A percentile compares a stretch with the other conserved stretches of the same genome.
Evolutionary conservation across 2,113 vertebrate species (phyloP).

Genomic region (Amphiprion ocellaris): DNA sequence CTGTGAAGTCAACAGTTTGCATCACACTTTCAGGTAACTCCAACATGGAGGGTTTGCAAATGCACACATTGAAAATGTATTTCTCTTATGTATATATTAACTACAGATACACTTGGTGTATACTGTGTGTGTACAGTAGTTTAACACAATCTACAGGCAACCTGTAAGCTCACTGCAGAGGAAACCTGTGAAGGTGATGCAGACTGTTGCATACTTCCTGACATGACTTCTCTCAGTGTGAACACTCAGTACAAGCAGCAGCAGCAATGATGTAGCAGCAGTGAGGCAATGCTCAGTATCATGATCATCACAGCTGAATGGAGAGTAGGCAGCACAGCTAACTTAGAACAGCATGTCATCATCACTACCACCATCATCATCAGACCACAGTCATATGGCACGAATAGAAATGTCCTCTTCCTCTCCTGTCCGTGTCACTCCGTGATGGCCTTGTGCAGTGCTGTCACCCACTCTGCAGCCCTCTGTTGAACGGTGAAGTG

Average conservation of each 20-base stretch:
- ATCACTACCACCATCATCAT: slow-evolving; percentile 14
- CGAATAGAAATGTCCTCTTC: slow-evolving; percentile 22
- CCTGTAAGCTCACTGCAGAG: slow-evolving; percentile 1
- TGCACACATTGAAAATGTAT: too few relatives aligned
- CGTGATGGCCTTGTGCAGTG: slow-evolving; percentile 15
- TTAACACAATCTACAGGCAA: not conserved
- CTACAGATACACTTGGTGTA: too few relatives aligned
- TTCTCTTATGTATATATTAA: too few relatives aligned
- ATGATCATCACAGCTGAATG: slow-evolving; percentile 61
- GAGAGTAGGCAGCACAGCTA: slow-evolving; percentile 51
- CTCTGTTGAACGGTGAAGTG: slow-evolving; percentile 14
- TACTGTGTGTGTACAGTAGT: not conserved
- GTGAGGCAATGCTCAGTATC: slow-evolving; percentile 53
- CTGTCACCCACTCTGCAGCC: slow-evolving; percentile 28
- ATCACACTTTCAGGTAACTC: slow-evolving; percentile 18
- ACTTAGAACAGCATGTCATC: slow-evolving; percentile 47
- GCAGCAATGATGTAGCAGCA: slow-evolving; percentile 67
- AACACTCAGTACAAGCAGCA: slow-evolving; percentile 63
- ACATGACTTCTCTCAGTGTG: slow-evolving; percentile 11
- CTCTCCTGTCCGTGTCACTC: slow-evolving; percentile 7
- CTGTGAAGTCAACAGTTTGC: slow-evolving; percentile 40
- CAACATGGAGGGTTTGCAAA: too few relatives aligned
- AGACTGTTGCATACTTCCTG: slow-evolving; percentile 12
- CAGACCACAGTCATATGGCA: slow-evolving; percentile 22
- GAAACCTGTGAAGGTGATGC: slow-evolving; percentile 41